phyloP scores from a whole-genome alignment of 2,113 vertebrate genomes.

The Phalacrocorax carbo region DNA sequence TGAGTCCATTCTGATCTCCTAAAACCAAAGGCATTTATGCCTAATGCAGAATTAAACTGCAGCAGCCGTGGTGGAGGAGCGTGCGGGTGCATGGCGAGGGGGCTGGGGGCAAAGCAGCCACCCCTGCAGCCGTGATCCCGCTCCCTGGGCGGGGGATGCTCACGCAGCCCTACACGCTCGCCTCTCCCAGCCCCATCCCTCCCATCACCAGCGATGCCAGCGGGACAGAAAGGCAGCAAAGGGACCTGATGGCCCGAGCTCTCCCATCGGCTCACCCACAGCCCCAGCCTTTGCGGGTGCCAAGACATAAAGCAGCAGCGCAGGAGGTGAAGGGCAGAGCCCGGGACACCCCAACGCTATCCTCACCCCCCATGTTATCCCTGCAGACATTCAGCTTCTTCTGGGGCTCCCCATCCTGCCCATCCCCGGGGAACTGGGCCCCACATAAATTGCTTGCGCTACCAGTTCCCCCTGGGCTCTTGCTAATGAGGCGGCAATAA shows the following conservation, averaged over 20 bases:
- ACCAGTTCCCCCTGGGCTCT: neutral
- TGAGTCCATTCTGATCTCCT: neutral
- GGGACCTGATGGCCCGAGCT: accelerated
- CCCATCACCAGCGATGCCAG: accelerated
- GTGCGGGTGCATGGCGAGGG: accelerated
- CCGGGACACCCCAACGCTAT: accelerated
- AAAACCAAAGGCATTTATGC: neutral
- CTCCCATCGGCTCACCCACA: accelerated
- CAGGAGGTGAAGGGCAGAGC: neutral
- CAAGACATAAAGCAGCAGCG: neutral
- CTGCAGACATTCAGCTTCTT: neutral
- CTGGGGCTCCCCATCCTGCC: neutral
- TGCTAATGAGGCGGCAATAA: neutral
- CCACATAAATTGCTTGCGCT: accelerated
- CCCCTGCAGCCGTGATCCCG: accelerated
- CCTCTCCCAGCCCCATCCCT: neutral
- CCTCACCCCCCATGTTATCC: accelerated
- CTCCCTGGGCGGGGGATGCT: neutral
- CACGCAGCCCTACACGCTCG: accelerated
- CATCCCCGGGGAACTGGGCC: accelerated
- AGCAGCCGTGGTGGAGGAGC: accelerated
- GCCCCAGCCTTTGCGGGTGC: accelerated
- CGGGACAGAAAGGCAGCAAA: accelerated
- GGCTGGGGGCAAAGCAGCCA: neutral
- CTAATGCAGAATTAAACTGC: neutral